Base-by-base conservation (phyloP, 2,113 vertebrate genomes). In the Callionymus lyra region DNA sequence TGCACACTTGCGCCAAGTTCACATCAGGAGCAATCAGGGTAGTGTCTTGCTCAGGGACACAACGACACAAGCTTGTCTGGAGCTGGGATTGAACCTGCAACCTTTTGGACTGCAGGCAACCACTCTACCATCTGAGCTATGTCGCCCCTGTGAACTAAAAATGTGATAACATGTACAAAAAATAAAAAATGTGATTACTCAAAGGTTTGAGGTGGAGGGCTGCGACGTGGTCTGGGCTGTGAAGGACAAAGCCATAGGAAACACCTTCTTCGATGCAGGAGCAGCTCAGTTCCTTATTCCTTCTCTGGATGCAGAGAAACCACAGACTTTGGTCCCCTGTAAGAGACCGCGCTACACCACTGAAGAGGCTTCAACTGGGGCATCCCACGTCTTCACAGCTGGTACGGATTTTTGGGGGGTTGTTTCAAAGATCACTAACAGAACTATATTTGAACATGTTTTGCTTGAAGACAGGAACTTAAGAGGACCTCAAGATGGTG, bases 181-280 rank as follows among this genome's bases (percentile, higher is more conserved):
- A n/a, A n/a, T n/a, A n/a, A n/a, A 8, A 5, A 27, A 27, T 5
- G 4, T 27, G 21, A 27, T 27, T 27, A 8, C 8, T 27, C 21
- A 27, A 16, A 88, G 86, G 41, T 90, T 92, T 64, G 91, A 97
- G 77, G 81, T 99, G 35, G 82, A 89, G 72, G 89, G 89, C 49
- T 97, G 93, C 31, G 90, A 99, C 75, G 89, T 98, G 13, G 82
- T 99, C 65, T 99, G 95, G 95, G 94, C 86, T 2, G 85, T 98
- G 60, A 99, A 94, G 80, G 92, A 99, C 74, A 90, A 89, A 74
- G 89, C 91, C 43, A 95, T 99, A 50, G 94, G 95, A 31, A 99
- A 95, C 65, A 89, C 91, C 2, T 99, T 97, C 70, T 97, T 99
- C 33, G 95, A 99, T 31, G 87, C 88, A 1, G 95, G 94, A 50